A percentile compares a stretch with the other conserved stretches of the same genome.
Evolutionary conservation across 2,113 vertebrate genomes (phyloP).

Genomic region (Siniperca chuatsi): DNA sequence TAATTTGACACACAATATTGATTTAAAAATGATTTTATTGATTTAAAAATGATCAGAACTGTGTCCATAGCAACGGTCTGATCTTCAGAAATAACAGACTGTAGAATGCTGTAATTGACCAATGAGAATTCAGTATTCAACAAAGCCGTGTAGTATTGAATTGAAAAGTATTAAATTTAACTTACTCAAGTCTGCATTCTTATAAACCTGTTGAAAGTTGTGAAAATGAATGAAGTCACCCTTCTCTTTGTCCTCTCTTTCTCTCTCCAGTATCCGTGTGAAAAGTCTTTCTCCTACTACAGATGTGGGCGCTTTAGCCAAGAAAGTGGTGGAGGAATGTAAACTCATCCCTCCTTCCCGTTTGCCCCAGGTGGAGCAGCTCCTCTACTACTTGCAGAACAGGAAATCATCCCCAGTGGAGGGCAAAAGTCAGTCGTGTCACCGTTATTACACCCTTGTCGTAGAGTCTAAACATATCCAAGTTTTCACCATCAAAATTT

Average conservation of each 20-base stretch:
- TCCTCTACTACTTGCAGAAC: slow-evolving; percentile 95
- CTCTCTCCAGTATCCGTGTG: slow-evolving; percentile 89
- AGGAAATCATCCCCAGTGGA: slow-evolving; percentile 84
- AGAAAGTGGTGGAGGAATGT: slow-evolving; percentile 97
- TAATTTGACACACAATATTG: no score
- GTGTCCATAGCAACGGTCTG: no score
- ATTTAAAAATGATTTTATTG: no score
- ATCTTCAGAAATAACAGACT: no score
- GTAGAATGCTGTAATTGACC: no score
- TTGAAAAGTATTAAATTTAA: neutral
- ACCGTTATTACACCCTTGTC: neutral
- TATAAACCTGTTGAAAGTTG: neutral
- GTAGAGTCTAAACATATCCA: neutral
- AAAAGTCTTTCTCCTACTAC: slow-evolving; percentile 96
- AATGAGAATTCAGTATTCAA: no score
- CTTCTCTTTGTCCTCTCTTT: slow-evolving; percentile 6
- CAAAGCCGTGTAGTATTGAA: no score
- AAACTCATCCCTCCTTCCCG: slow-evolving; percentile 94
- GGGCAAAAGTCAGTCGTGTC: slow-evolving; percentile 59
- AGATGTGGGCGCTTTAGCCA: slow-evolving; percentile 92
- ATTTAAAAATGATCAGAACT: no score
- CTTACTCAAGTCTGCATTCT: neutral
- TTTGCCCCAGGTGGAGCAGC: slow-evolving; percentile 93
- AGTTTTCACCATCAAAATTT: neutral
- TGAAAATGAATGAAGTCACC: neutral